Evolutionary conservation across 92 coral and sea anemone genomes (phyloP), one percentile per base, ranked within the genome.

Genomic region (Palythoa grandis): DNA sequence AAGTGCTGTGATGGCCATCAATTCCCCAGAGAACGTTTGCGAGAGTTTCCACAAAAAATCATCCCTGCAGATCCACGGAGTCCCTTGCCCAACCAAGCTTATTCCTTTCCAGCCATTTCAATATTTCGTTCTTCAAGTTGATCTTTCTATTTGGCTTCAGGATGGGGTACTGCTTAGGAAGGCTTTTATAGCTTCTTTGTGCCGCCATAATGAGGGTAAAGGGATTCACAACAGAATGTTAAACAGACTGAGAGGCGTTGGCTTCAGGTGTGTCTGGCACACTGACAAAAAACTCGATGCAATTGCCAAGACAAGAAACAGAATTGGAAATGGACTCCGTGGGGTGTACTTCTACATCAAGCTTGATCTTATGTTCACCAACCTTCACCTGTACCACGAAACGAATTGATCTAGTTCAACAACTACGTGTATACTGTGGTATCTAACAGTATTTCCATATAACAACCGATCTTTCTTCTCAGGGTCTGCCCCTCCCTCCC

Each of bases 31-130:
- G 72, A 47, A 84, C 88, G 68, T 53, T 78, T 16, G 88, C 73
- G 56, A 85, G 52, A 53, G 74, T 78, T 72, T 77, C 74, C 23
- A 77, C 77, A 86, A 86, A 86, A 53, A 67, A 52, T 54, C 60
- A 65, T 29, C 89, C 89, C 78, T 86, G 89, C 72, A 12, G 84
- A 50, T 70, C 75, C 39, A 48, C 20, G 52, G 84, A 79, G 82
- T 86, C 89, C 25, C 69, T 82, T 76, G 71, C 74, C 93, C 91
- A 89, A 50, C 93, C 90, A 70, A 90, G 86, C 90, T 87, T 90
- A 61, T 90, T 90, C 82, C 20, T 82, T 78, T 76, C 90, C 82
- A 87, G 86, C 93, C 93, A 87, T 82, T 79, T 83, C 78, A 90
- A 83, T 35, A 90, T 87, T 67, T 90, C 88, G 65, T 87, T 90